Conservation (phyloP, 2,888 invertebrate species). For the Thymelicus acteon region DNA sequence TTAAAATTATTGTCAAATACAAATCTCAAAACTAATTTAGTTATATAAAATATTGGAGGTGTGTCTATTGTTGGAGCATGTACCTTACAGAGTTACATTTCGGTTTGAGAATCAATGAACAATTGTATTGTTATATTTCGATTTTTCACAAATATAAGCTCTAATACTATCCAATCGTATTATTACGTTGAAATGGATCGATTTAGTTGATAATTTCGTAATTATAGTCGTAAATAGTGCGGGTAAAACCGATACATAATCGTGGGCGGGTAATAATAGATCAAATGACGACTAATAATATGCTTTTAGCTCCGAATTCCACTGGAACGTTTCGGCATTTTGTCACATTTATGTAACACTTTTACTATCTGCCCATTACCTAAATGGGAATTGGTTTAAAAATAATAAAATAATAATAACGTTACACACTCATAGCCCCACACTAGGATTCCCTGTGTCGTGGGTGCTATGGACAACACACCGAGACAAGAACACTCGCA, state of each 20-base stretch:
- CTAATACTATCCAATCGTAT: constrained; percentile 16
- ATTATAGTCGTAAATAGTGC: constrained; percentile 24
- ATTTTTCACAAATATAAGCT: constrained; percentile 14
- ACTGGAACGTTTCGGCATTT: constrained; percentile 12
- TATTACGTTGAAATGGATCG: constrained; percentile 24
- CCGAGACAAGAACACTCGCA: too few relatives aligned
- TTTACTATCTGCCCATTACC: background rate
- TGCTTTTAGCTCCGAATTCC: constrained; percentile 1
- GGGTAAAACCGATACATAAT: constrained; percentile 15
- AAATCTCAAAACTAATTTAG: too few relatives aligned
- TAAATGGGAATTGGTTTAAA: constrained; percentile 11
- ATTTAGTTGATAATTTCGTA: constrained; percentile 28
- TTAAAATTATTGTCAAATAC: too few relatives aligned
- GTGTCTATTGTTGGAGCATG: too few relatives aligned
- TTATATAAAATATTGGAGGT: too few relatives aligned
- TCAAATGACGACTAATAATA: constrained; percentile 16
- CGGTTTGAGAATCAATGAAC: too few relatives aligned
- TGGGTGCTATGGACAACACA: too few relatives aligned
- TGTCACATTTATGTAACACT: constrained; percentile 21
- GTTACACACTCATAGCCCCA: too few relatives aligned
- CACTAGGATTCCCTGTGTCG: too few relatives aligned
- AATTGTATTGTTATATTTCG: background rate
- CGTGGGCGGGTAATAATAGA: constrained; percentile 13
- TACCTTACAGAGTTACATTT: too few relatives aligned
- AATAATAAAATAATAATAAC: background rate